phyloP scores from a whole-genome alignment of 2,113 vertebrate species.

The Panthera tigris region DNA sequence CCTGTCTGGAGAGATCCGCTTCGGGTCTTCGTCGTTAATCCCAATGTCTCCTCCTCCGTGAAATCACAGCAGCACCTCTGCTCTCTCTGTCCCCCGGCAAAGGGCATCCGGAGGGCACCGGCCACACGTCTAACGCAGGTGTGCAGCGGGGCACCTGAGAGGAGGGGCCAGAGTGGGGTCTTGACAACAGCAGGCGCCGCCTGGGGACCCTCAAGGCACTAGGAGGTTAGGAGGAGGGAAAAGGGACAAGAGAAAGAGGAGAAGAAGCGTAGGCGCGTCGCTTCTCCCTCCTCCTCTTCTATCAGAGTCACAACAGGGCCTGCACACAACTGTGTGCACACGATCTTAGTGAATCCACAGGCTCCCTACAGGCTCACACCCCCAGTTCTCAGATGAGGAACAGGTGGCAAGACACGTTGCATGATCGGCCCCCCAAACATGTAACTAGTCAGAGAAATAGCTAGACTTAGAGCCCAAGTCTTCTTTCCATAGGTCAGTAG shows the following conservation, averaged over 20 bases:
- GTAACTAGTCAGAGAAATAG: not conserved
- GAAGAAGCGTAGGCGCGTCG: not conserved
- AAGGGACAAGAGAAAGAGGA: not conserved
- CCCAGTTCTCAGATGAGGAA: not conserved
- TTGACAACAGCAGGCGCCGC: not conserved
- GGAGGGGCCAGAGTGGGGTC: not conserved
- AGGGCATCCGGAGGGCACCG: not conserved
- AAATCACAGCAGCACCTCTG: not conserved
- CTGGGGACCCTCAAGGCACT: not conserved
- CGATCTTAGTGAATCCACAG: not conserved
- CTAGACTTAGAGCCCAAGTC: not conserved
- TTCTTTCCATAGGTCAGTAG: not conserved
- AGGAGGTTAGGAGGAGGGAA: not conserved
- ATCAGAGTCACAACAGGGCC: not conserved
- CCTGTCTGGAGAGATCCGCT: not conserved
- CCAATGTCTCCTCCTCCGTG: too few species aligned
- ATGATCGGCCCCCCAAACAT: not conserved
- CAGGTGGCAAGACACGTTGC: not conserved
- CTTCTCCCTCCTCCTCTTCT: not conserved
- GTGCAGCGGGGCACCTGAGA: rapidly evolving
- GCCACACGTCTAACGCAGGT: not conserved
- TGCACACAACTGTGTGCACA: too few species aligned
- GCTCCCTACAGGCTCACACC: not conserved
- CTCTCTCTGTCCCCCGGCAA: not conserved
- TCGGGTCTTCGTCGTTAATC: not conserved